Evolutionary conservation across 1,140 invertebrate genomes (phyloP).

Genomic region (Antheraea mylitta): DNA sequence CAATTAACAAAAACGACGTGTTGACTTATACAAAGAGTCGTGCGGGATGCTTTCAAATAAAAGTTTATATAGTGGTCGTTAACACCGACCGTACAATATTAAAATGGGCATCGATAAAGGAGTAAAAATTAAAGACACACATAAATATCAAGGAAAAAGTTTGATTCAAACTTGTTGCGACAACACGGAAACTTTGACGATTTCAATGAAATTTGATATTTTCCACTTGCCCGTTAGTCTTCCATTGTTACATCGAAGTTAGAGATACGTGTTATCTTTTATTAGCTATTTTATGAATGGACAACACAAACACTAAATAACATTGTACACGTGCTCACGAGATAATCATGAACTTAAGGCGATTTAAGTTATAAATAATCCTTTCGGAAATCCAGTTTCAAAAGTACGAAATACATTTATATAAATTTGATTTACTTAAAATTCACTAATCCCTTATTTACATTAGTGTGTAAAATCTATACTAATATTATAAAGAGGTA

Average conservation of each 20-base stretch:
- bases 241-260: constrained; percentile 43
- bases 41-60: constrained; percentile 65
- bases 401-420: neutral
- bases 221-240: constrained; percentile 47
- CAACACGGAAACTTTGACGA: constrained; percentile 46
- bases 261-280: constrained; percentile 29
- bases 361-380: neutral
- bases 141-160: constrained; percentile 69
- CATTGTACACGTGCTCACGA: constrained; percentile 7
- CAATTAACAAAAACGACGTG: constrained; percentile 71
- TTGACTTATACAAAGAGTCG: constrained; percentile 62
- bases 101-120: constrained; percentile 65
- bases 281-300: constrained; percentile 51
- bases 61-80: constrained; percentile 76
- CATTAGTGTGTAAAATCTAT: too few species aligned
- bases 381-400: neutral
- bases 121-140: constrained; percentile 76
- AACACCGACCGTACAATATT: constrained; percentile 69
- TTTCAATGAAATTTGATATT: constrained; percentile 68
- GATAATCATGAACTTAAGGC: neutral
- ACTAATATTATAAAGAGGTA: too few species aligned
- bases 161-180: constrained; percentile 49
- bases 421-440: neutral
- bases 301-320: constrained; percentile 18
- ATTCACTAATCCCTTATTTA: too few species aligned